Evolutionary conservation across 2,797 vertebrate genomes (phyloP).

Genomic region (Ctenopoma multispine): DNA sequence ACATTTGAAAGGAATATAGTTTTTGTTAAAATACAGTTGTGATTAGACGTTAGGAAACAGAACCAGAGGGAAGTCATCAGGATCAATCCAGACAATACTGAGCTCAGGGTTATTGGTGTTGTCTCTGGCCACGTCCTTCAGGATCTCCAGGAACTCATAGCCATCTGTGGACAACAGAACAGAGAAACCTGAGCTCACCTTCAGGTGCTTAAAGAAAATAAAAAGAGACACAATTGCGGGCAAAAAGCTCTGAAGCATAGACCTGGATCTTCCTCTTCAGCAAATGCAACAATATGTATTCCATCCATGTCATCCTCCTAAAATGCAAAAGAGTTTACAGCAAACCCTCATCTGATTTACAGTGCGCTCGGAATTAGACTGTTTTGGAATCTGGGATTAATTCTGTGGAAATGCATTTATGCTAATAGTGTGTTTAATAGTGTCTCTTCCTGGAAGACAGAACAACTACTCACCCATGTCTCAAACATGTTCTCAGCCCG

Average conservation of each 20-base stretch:
- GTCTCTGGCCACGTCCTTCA: conserved; percentile 97
- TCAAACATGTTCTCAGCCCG: conserved; percentile 98
- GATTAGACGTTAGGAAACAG: not conserved
- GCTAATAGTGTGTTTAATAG: too few relatives aligned
- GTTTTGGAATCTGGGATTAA: not conserved
- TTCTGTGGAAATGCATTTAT: not conserved
- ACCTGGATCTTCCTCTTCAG: conserved; percentile 98
- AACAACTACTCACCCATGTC: conserved; percentile 90
- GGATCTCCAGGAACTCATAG: conserved; percentile 96
- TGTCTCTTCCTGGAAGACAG: not conserved
- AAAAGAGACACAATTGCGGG: not conserved
- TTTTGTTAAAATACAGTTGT: not conserved
- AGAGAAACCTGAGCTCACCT: not conserved
- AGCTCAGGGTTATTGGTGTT: conserved; percentile 97
- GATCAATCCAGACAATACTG: conserved; percentile 98
- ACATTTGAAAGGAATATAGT: too few relatives aligned
- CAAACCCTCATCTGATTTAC: not conserved
- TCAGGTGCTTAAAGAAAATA: not conserved
- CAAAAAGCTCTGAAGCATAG: conserved; percentile 20
- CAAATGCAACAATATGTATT: conserved; percentile 97
- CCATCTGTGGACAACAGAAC: conserved; percentile 86
- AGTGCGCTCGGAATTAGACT: not conserved
- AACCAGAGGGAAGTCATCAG: conserved; percentile 97
- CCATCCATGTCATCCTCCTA: conserved; percentile 98
- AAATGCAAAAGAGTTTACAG: not conserved